Evolutionary conservation across 1,140 invertebrate genomes (phyloP).

Genomic region (Eubasilissa regina): DNA sequence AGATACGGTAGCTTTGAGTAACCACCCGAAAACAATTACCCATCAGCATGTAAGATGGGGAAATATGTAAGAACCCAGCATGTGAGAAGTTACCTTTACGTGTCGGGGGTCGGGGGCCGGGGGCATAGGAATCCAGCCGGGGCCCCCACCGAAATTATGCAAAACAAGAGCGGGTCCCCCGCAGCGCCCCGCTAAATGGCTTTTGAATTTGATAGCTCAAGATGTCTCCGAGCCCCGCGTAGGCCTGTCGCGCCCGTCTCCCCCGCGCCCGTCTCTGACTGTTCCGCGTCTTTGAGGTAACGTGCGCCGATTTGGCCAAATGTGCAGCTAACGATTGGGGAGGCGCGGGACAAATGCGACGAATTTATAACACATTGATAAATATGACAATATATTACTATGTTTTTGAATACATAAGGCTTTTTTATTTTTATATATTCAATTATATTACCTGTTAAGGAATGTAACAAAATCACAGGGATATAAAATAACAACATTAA

Average conservation of each 20-base stretch:
- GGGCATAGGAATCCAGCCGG: background rate
- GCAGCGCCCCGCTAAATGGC: constrained; percentile 55
- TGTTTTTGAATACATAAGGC: no score
- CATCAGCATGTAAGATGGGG: background rate
- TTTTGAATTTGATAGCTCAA: constrained; percentile 60
- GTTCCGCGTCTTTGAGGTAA: constrained; percentile 24
- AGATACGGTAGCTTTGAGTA: no score
- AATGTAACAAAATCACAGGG: no score
- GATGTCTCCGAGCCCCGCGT: constrained; percentile 48
- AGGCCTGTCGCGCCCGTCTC: background rate
- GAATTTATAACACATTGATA: background rate
- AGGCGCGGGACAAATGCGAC: constrained; percentile 17
- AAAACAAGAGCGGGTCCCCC: constrained; percentile 52
- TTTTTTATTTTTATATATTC: no score
- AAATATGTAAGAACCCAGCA: constrained; percentile 5
- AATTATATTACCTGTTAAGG: no score
- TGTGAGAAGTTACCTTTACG: constrained; percentile 14
- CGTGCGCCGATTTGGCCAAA: constrained; percentile 37
- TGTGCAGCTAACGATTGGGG: constrained; percentile 32
- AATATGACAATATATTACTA: no score
- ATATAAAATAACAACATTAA: no score
- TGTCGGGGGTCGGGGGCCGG: background rate
- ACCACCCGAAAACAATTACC: no score
- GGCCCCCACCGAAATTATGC: constrained; percentile 51
- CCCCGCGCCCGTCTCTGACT: background rate